A percentile compares a stretch with the other conserved stretches of the same genome.
These are phyloP conservation scores for Caenorhabditis plicata DNA, from an alignment of 2,888 invertebrate genomes.

Conservation along the genomic window DNA sequence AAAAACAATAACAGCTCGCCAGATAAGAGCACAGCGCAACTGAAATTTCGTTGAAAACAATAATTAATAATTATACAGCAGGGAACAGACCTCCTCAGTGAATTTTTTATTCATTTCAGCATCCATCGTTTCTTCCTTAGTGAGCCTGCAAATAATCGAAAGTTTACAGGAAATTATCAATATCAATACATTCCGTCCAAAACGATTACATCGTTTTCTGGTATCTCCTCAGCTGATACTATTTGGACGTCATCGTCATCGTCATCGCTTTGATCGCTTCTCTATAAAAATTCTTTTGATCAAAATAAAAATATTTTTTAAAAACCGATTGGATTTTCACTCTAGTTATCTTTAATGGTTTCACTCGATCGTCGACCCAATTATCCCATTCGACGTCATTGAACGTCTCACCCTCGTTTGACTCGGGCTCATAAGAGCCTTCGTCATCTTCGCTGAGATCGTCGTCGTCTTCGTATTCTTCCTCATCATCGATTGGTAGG, in stretches of 20 bases:
- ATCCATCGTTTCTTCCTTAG: not conserved
- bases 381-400: slow-evolving; percentile 14
- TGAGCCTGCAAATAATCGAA: not conserved
- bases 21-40: not conserved
- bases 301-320: no score
- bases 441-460: no score
- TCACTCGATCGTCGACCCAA: slow-evolving; percentile 24
- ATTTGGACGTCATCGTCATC: not conserved
- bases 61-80: not conserved
- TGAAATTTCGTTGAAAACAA: not conserved
- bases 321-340: no score
- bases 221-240: slow-evolving; percentile 8
- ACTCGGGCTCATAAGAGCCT: no score
- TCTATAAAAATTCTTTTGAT: slow-evolving; percentile 3
- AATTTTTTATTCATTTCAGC: not conserved
- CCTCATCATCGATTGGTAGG: no score
- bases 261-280: no score
- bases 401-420: no score
- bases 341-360: slow-evolving; percentile 2
- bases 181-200: not conserved
- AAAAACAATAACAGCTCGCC: not conserved
- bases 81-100: not conserved
- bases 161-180: no score
- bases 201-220: not conserved
- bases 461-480: no score